phyloP scores from a whole-genome alignment of 2,113 vertebrate genomes.

The Oryzias melastigma region DNA sequence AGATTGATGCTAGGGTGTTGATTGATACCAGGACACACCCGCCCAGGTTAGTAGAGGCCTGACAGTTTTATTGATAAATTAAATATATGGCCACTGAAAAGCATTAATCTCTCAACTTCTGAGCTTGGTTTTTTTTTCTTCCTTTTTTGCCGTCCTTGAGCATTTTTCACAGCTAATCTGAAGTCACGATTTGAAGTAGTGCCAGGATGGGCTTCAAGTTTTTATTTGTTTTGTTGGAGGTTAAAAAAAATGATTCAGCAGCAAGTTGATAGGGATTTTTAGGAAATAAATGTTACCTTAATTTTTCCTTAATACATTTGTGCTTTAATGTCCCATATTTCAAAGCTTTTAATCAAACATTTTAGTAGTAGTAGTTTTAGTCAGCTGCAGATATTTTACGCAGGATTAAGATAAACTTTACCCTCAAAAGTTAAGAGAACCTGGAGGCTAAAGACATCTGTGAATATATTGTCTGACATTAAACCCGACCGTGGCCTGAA shows the following conservation, averaged over 20 bases:
- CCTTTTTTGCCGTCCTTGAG: conserved; percentile 29
- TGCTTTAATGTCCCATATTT: conserved; percentile 1
- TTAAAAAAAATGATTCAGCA: conserved; percentile 7
- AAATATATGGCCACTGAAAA: conserved; percentile 63
- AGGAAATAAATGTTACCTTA: too few relatives aligned
- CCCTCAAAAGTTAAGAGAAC: too few relatives aligned
- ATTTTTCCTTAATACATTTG: too few relatives aligned
- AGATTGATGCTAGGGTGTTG: conserved; percentile 69
- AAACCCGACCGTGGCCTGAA: too few relatives aligned
- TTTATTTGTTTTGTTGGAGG: conserved; percentile 30
- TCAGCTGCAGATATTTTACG: too few relatives aligned
- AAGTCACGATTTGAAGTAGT: conserved; percentile 31
- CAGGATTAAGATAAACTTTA: too few relatives aligned
- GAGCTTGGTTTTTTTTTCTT: conserved; percentile 8
- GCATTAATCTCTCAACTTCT: conserved; percentile 63
- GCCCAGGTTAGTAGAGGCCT: conserved; percentile 66
- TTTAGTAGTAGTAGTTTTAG: too few relatives aligned
- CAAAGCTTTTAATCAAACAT: too few relatives aligned
- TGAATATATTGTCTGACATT: too few relatives aligned
- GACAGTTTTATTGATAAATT: conserved; percentile 78
- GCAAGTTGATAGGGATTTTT: too few relatives aligned
- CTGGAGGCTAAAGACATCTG: too few relatives aligned
- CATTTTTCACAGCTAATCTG: conserved; percentile 42
- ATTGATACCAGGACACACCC: conserved; percentile 64
- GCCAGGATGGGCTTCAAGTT: conserved; percentile 13